Evolutionary conservation across 2,113 vertebrate genomes (phyloP).

Genomic region (Hyla sarda): DNA sequence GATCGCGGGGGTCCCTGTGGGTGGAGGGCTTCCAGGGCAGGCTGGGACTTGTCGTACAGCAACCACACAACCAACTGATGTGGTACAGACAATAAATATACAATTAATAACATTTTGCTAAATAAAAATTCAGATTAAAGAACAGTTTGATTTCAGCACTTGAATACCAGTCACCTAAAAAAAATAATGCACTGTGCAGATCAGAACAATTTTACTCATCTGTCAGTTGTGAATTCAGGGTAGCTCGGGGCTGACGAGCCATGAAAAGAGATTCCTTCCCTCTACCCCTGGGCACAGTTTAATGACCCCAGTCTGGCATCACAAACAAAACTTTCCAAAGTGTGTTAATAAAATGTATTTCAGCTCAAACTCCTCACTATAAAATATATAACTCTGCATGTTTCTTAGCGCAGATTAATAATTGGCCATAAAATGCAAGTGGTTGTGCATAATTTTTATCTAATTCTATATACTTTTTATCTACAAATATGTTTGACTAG

Average conservation of each 20-base stretch:
- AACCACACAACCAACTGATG: not conserved
- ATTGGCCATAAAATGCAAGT: not conserved
- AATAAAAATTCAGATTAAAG: not conserved
- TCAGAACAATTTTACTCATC: conserved; percentile 42
- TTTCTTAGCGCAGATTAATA: not conserved
- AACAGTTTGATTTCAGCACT: conserved; percentile 3
- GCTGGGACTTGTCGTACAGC: not conserved
- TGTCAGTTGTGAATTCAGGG: conserved; percentile 41
- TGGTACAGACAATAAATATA: not conserved
- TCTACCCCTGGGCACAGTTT: conserved; percentile 39
- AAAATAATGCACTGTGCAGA: conserved; percentile 7
- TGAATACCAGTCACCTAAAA: conserved; percentile 21
- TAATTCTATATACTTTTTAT: not conserved
- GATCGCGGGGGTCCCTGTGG: too few relatives aligned
- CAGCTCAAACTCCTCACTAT: conserved; percentile 12
- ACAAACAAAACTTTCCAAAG: conserved; percentile 45
- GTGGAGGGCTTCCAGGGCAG: not conserved
- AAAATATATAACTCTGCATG: not conserved
- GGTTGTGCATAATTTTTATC: not conserved
- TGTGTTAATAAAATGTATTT: conserved; percentile 28
- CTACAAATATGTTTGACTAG: not conserved
- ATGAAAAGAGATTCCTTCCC: conserved; percentile 29
- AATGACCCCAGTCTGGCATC: conserved; percentile 41
- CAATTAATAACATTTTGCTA: not conserved
- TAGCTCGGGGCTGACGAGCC: conserved; percentile 15